phyloP scores from a whole-genome alignment of 2,797 vertebrate genomes.

The Bradypodion pumilum region DNA sequence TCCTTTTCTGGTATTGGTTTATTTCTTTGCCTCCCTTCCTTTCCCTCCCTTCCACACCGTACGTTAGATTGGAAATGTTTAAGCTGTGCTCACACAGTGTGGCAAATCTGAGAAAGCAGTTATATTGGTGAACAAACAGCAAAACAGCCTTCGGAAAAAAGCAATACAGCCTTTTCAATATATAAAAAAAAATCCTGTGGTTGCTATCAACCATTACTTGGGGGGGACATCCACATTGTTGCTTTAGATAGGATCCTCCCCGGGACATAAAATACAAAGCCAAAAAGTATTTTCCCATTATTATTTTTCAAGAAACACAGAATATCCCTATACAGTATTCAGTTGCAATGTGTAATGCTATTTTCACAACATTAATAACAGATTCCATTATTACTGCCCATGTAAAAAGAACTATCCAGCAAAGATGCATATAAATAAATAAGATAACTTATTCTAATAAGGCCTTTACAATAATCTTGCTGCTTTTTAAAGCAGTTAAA shows the following conservation, averaged over 20 bases:
- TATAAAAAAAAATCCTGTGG: not conserved
- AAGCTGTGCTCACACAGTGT: conserved; percentile 52
- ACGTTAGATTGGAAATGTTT: conserved; percentile 62
- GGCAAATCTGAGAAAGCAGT: conserved; percentile 60
- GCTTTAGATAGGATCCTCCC: conserved; percentile 16
- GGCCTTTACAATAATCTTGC: not conserved
- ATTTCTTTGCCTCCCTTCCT: not conserved
- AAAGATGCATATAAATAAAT: not conserved
- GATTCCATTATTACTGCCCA: not conserved
- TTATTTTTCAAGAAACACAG: not conserved
- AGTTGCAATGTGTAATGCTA: not conserved
- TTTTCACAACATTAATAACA: not conserved
- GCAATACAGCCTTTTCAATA: not conserved
- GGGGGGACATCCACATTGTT: conserved; percentile 22
- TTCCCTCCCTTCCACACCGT: conserved; percentile 42
- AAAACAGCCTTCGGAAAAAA: not conserved
- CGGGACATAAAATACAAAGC: conserved; percentile 40
- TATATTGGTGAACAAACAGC: conserved; percentile 54
- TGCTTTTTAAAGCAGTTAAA: too few species aligned
- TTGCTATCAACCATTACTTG: conserved; percentile 22
- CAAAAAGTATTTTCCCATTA: not conserved
- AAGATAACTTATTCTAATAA: not conserved
- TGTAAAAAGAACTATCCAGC: rapidly evolving
- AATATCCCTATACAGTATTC: conserved; percentile 9
- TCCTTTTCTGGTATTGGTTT: conserved; percentile 44